phyloP scores from a whole-genome alignment of 2,113 vertebrate species.

The Jacana jacana region DNA sequence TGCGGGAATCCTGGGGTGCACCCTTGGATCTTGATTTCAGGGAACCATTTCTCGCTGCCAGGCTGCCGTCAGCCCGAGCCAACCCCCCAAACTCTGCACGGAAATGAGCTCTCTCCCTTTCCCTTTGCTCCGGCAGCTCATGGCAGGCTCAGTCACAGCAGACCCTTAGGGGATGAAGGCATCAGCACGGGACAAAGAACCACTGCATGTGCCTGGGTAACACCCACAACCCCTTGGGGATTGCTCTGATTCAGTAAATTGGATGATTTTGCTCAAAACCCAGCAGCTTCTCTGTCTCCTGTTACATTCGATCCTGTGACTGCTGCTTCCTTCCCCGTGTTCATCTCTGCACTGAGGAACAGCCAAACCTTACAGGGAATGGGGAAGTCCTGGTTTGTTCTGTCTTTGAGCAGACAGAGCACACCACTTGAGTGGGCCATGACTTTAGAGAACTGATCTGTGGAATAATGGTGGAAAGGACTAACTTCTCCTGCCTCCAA shows the following conservation, averaged over 20 bases:
- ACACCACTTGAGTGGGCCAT: not conserved
- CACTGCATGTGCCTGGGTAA: not conserved
- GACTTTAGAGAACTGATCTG: not conserved
- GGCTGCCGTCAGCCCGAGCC: not conserved
- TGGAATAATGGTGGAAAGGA: not conserved
- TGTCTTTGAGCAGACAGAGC: not conserved
- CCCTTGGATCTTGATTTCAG: not conserved
- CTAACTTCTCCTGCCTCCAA: not conserved
- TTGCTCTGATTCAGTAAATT: not conserved
- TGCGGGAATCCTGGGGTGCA: not conserved
- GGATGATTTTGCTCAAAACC: not conserved
- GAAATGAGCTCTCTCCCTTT: not conserved
- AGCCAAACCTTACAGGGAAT: not conserved
- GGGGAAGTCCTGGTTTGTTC: not conserved
- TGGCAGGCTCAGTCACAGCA: not conserved
- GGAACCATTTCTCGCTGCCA: not conserved
- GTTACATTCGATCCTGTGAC: not conserved
- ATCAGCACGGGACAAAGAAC: not conserved
- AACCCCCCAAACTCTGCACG: not conserved
- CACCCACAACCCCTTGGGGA: not conserved
- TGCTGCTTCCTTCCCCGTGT: not conserved
- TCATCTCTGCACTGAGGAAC: not conserved
- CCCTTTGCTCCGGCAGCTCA: not conserved
- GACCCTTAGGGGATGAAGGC: too few relatives aligned
- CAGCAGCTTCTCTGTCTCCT: not conserved